Percentiles rank a stretch among this genome's conserved stretches.
phyloP scores from a whole-genome alignment of 2,113 vertebrate species.

The Alexandromys fortis region DNA sequence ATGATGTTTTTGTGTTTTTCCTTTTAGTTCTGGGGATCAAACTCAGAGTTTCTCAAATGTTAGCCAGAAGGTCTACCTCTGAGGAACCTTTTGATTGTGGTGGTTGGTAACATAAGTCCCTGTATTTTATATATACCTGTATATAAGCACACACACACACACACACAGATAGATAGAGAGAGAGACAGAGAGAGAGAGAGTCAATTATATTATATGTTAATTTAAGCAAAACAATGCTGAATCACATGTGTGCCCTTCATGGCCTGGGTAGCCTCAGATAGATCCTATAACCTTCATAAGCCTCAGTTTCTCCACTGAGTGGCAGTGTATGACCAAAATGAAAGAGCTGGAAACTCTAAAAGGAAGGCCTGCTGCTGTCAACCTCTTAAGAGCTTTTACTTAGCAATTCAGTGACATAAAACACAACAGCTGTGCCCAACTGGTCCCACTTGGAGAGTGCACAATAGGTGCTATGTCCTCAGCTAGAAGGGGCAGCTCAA shows the following conservation, averaged over 20 bases:
- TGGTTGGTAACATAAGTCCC: not conserved
- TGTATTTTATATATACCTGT: not conserved
- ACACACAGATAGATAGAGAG: not conserved
- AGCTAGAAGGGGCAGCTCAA: too few relatives aligned
- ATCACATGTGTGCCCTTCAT: not conserved
- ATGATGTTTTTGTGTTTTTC: not conserved
- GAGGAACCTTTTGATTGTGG: not conserved
- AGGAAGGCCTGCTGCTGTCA: not conserved
- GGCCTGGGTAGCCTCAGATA: not conserved
- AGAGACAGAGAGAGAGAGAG: accelerated
- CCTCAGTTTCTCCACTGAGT: not conserved
- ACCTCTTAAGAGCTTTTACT: not conserved
- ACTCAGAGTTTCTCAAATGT: not conserved
- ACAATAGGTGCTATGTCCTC: not conserved
- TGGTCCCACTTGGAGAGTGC: not conserved
- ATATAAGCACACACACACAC: not conserved
- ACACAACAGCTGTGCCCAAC: not conserved
- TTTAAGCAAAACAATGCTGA: not conserved
- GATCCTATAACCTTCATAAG: too few relatives aligned
- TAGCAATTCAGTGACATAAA: not conserved
- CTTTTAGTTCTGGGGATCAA: not conserved
- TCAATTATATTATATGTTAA: not conserved
- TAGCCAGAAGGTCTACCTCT: not conserved
- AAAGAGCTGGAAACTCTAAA: not conserved
- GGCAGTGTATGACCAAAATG: not conserved